Percentiles rank a stretch among this genome's conserved stretches.
Evolutionary conservation across 2,797 vertebrate species (phyloP).

Genomic region (Delichon dasypus): DNA sequence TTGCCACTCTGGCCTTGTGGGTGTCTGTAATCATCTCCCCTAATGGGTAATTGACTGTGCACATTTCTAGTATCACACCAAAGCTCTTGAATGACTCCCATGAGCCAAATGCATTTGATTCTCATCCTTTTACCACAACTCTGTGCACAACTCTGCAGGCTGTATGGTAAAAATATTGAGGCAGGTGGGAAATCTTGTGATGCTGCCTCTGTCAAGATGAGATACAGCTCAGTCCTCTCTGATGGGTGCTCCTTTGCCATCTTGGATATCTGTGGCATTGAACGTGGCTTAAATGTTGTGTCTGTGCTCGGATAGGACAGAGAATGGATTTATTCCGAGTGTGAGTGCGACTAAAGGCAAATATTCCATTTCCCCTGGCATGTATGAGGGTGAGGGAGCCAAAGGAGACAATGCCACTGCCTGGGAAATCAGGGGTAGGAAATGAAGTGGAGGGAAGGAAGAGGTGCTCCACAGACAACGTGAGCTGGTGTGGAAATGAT

Average conservation of each 20-base stretch:
- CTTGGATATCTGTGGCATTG: background rate
- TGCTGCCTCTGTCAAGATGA: background rate
- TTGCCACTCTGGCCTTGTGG: background rate
- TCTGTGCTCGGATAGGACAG: fast-evolving
- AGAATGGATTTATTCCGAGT: background rate
- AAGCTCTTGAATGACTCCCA: background rate
- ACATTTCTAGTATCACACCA: background rate
- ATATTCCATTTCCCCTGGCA: background rate
- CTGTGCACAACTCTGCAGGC: background rate
- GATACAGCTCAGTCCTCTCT: background rate
- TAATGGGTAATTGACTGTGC: background rate
- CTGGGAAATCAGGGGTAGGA: background rate
- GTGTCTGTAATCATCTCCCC: background rate
- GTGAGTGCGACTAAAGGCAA: background rate
- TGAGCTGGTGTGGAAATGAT: background rate
- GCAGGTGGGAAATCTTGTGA: background rate
- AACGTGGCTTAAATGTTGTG: background rate
- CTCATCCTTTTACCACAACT: background rate
- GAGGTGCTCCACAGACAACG: background rate
- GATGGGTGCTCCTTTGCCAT: background rate
- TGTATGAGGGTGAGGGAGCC: background rate
- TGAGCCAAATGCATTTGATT: background rate
- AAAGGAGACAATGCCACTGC: background rate
- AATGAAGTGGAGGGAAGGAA: background rate
- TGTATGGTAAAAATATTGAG: background rate